A percentile compares a stretch with the other conserved stretches of the same genome.
Conservation (phyloP, 2,113 vertebrate species). For the Ailurus styani region DNA sequence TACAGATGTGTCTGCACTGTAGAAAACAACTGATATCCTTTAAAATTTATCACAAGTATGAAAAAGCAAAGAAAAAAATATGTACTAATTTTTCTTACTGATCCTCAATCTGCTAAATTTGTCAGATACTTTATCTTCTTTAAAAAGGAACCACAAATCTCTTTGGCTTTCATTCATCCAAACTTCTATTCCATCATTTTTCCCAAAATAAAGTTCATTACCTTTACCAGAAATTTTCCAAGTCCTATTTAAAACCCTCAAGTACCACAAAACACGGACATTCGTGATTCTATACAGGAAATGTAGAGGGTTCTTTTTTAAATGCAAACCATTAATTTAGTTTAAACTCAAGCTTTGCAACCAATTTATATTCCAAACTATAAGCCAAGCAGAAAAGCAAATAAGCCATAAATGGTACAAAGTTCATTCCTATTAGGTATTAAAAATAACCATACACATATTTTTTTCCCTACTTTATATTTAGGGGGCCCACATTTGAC, state of each 20-base stretch:
- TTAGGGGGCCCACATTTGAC: neutral
- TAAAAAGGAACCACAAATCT: slow-evolving; percentile 1
- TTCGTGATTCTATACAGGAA: neutral
- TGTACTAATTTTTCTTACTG: neutral
- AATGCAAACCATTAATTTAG: slow-evolving; percentile 10
- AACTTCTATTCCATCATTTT: slow-evolving; percentile 28
- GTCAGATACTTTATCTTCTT: slow-evolving; percentile 7
- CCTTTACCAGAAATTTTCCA: slow-evolving; percentile 33
- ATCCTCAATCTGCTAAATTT: neutral
- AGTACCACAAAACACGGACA: slow-evolving; percentile 2
- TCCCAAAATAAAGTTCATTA: slow-evolving; percentile 42
- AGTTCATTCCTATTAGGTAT: neutral
- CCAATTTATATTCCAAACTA: neutral
- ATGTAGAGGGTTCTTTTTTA: neutral
- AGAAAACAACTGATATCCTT: neutral
- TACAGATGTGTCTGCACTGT: neutral
- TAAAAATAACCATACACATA: neutral
- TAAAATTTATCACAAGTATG: neutral
- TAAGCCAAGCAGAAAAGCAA: neutral
- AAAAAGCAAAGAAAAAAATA: slow-evolving; percentile 17
- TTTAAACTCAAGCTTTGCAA: slow-evolving; percentile 45
- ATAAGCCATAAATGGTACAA: neutral
- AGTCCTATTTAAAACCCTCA: neutral
- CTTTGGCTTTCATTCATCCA: slow-evolving; percentile 37
- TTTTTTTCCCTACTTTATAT: neutral